A percentile compares a stretch with the other conserved stretches of the same genome.
phyloP scores from a whole-genome alignment of 2,888 invertebrate genomes.

The Tolmerus cingulatus region DNA sequence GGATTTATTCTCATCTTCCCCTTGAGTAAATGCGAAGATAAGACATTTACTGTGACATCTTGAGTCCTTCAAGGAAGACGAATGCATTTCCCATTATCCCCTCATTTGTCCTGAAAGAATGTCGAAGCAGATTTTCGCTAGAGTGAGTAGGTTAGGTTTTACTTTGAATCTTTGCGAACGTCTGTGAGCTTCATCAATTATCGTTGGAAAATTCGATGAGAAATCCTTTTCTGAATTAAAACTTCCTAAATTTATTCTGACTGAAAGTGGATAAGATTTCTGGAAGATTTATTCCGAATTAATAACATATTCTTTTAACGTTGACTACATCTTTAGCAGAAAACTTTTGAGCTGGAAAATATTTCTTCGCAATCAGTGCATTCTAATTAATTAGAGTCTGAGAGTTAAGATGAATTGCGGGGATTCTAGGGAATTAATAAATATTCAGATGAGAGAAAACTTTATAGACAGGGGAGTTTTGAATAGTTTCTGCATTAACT shows the following conservation, averaged over 20 bases:
- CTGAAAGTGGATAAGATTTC: not conserved
- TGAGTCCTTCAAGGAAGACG: not conserved
- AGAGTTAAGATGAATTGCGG: not conserved
- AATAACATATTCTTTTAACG: not conserved
- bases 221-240: not conserved
- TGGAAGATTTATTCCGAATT: not conserved
- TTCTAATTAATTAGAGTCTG: not conserved
- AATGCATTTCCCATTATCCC: not conserved
- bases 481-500: not conserved
- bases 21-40: not conserved
- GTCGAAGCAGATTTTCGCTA: not conserved
- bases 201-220: not conserved
- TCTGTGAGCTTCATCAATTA: not conserved
- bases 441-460: not conserved
- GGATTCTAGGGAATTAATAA: not conserved
- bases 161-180: not conserved
- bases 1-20: not conserved
- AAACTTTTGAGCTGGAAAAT: not conserved
- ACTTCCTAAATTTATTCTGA: not conserved
- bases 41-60: not conserved
- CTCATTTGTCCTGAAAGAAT: not conserved
- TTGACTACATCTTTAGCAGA: not conserved
- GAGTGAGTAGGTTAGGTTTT: not conserved
- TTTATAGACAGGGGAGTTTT: not conserved
- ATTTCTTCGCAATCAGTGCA: not conserved